phyloP scores from a whole-genome alignment of 2,797 vertebrate genomes.

The Paedocypris micromegethes region DNA sequence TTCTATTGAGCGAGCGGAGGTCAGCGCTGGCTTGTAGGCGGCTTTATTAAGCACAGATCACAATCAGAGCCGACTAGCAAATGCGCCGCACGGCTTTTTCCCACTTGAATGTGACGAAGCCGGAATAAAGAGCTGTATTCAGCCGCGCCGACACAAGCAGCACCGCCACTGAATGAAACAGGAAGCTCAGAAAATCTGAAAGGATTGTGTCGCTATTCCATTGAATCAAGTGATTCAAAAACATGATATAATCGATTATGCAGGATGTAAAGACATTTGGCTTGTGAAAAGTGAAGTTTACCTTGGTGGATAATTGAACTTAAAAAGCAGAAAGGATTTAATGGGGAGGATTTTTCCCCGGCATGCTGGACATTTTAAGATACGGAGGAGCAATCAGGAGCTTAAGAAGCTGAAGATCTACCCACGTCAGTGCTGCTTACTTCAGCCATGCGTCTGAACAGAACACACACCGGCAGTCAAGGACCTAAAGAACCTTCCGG shows the following conservation, averaged over 20 bases:
- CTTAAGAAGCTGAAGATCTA: slow-evolving; percentile 47
- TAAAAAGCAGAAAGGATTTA: slow-evolving; percentile 19
- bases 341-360: slow-evolving; percentile 6
- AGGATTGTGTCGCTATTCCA: slow-evolving; percentile 7
- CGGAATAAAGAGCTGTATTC: slow-evolving; percentile 1
- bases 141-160: neutral
- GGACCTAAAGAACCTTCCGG: neutral
- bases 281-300: slow-evolving; percentile 14
- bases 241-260: slow-evolving; percentile 22
- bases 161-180: no score
- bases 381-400: slow-evolving; percentile 16
- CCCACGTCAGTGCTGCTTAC: slow-evolving; percentile 36
- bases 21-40: slow-evolving; percentile 22
- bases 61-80: slow-evolving; percentile 7
- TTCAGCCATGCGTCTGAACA: slow-evolving; percentile 55
- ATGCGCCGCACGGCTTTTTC: slow-evolving; percentile 3
- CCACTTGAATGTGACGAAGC: slow-evolving; percentile 3
- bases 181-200: slow-evolving; percentile 1
- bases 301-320: slow-evolving; percentile 31
- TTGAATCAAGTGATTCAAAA: slow-evolving; percentile 26
- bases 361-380: slow-evolving; percentile 20
- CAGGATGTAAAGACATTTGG: slow-evolving; percentile 10
- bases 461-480: slow-evolving; percentile 45
- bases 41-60: slow-evolving; percentile 16
- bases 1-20: slow-evolving; percentile 16